A percentile compares a stretch with the other conserved stretches of the same genome.
Conservation (phyloP, 2,113 vertebrate species). For the Bambusicola thoracicus region DNA sequence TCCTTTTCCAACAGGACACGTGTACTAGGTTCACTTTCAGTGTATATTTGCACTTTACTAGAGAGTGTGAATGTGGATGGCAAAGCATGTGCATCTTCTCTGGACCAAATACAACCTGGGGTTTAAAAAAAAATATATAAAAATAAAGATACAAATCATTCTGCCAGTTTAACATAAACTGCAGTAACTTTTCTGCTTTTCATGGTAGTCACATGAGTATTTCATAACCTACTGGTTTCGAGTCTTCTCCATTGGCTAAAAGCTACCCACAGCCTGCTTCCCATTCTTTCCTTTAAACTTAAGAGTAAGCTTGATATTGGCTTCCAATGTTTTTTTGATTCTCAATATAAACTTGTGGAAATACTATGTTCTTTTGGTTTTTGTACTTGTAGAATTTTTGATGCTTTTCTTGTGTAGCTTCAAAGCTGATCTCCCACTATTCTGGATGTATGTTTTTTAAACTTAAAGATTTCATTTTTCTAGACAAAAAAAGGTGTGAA, state of each 20-base stretch:
- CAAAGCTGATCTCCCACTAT: neutral
- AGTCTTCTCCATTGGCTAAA: neutral
- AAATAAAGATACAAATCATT: neutral
- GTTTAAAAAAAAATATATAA: neutral
- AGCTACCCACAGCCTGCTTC: neutral
- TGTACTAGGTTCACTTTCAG: neutral
- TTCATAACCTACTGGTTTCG: neutral
- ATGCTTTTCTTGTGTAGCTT: neutral
- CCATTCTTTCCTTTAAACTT: neutral
- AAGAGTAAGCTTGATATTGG: neutral
- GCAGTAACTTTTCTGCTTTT: neutral
- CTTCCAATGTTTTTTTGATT: neutral
- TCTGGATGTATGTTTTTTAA: neutral
- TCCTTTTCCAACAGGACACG: neutral
- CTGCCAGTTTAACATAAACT: neutral
- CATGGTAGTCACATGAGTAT: neutral
- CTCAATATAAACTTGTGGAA: neutral
- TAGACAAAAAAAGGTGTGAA: slow-evolving; percentile 87
- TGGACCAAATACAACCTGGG: neutral
- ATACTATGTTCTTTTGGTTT: neutral
- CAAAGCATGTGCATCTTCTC: neutral
- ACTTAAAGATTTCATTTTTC: neutral
- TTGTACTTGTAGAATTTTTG: neutral
- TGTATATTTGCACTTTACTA: neutral
- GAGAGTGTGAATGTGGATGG: neutral